These are phyloP conservation scores for Epinotia nisella DNA, from an alignment of 2,888 invertebrate species.

Conservation along the genomic window DNA sequence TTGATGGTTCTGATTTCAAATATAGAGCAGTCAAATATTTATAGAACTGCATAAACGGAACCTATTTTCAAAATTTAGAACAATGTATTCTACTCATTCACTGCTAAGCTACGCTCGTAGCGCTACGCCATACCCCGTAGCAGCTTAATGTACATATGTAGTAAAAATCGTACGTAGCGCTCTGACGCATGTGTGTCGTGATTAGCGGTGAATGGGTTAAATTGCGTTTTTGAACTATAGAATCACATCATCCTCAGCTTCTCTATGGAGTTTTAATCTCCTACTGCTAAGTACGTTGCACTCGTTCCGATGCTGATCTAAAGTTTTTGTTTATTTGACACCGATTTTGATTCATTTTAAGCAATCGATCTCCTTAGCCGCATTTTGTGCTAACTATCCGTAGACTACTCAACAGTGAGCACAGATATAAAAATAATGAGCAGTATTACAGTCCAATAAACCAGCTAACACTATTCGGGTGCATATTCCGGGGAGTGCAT, in stretches of 20 bases:
- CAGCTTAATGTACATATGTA: too few species aligned
- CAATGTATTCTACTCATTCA: neutral
- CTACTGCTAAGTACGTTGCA: too few species aligned
- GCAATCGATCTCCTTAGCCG: neutral
- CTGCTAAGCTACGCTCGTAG: too few species aligned
- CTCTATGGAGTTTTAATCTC: too few species aligned
- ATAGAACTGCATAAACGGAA: neutral
- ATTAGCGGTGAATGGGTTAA: too few species aligned
- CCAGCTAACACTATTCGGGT: constrained; percentile 28
- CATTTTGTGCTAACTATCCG: neutral
- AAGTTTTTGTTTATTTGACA: neutral
- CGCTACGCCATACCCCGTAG: too few species aligned
- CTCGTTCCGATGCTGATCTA: neutral
- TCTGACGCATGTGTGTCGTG: too few species aligned
- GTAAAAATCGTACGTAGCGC: too few species aligned
- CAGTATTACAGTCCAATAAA: constrained; percentile 34
- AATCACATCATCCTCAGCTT: too few species aligned
- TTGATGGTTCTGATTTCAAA: neutral
- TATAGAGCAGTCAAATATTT: neutral
- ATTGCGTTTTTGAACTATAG: too few species aligned
- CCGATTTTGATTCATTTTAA: neutral
- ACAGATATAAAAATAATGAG: constrained; percentile 23
- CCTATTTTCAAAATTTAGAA: neutral
- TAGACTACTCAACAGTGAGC: neutral
- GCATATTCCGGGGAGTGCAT: constrained; percentile 54